These are phyloP conservation scores for Eudemis profundana DNA, from an alignment of 2,888 invertebrate species.

Conservation along the genomic window DNA sequence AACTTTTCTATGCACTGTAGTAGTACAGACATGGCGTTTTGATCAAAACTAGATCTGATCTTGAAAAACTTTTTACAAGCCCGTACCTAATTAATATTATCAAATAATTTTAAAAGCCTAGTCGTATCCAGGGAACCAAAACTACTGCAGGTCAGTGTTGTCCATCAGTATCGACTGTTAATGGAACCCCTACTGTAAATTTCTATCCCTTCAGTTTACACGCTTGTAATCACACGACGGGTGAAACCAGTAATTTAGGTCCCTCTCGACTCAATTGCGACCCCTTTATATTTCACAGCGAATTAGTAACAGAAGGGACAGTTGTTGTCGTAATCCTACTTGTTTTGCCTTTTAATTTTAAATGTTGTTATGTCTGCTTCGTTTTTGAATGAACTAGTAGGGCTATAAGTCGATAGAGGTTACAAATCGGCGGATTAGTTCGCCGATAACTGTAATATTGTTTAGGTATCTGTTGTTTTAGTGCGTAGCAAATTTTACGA, in stretches of 20 bases:
- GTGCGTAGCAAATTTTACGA: too few species aligned
- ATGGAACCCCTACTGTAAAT: not conserved
- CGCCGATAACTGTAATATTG: too few species aligned
- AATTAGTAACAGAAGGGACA: conserved; percentile 22
- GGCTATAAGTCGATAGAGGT: too few species aligned
- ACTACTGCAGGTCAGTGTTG: not conserved
- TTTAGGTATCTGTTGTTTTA: too few species aligned
- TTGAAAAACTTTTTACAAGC: too few species aligned
- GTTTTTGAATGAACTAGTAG: too few species aligned
- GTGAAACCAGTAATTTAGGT: conserved; percentile 33
- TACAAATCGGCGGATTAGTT: too few species aligned
- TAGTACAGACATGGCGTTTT: too few species aligned
- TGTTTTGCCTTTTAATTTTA: conserved; percentile 1
- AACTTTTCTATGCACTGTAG: too few species aligned
- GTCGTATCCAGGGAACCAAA: too few species aligned
- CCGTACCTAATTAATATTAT: not conserved
- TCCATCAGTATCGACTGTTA: conserved; percentile 6
- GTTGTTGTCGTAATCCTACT: conserved; percentile 27
- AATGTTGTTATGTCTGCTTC: not conserved
- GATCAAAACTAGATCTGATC: too few species aligned
- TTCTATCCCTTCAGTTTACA: conserved; percentile 23
- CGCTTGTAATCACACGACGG: conserved; percentile 31
- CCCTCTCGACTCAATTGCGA: conserved; percentile 11
- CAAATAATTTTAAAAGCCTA: not conserved
- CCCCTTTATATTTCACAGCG: conserved; percentile 11